Evolutionary conservation across 2,113 vertebrate species (phyloP), one percentile per base, ranked within the genome.

Genomic region (Brachyistius frenatus): DNA sequence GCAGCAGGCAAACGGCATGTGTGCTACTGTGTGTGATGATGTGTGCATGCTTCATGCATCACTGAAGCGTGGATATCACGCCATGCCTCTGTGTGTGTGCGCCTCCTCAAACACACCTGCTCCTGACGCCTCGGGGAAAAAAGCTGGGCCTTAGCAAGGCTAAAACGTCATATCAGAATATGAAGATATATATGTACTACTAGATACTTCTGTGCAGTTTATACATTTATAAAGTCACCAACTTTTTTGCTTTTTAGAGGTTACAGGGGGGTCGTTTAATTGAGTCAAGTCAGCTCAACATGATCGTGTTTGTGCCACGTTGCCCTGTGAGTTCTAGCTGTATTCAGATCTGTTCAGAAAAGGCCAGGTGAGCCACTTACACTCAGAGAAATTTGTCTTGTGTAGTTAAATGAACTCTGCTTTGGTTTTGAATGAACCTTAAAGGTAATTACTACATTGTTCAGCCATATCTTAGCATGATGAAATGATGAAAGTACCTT

Each of bases 51-150:
- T 85, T 90, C 86, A 92, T 81, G 85, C 89, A 65, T 86, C 72
- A 39, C 65, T 88, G 90, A 66, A 83, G 86, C 71, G 53, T 54
- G 72, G 83, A 64, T 78, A 86, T 88, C 86, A 84, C 52, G 81
- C 86, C 84, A 86, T 55, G 86, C 79, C 85, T 73, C 81, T 80
- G 87, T 74, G 73, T 86, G 81, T 56, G 73, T 86, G 81, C 53
- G 64, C 83, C 84, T 89, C 80, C 87, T 89, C 80, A 88, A 76
- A 85, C 88, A 87, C 91, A 92, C 91, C 85, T 91, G 82, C 85
- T 85, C 81, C 88, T 60, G 67, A 82, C 52, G 81, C 89, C 90
- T 88, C 47, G 5, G 63, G 91, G 88, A 52, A 73, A 65, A 84
- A 83, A 68, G 75, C 68, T 53, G 68, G 65, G 57, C 85, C 32